These are phyloP conservation scores for Eudasyphora cyanicolor DNA, from an alignment of 2,888 invertebrate genomes.

Conservation along the genomic window DNA sequence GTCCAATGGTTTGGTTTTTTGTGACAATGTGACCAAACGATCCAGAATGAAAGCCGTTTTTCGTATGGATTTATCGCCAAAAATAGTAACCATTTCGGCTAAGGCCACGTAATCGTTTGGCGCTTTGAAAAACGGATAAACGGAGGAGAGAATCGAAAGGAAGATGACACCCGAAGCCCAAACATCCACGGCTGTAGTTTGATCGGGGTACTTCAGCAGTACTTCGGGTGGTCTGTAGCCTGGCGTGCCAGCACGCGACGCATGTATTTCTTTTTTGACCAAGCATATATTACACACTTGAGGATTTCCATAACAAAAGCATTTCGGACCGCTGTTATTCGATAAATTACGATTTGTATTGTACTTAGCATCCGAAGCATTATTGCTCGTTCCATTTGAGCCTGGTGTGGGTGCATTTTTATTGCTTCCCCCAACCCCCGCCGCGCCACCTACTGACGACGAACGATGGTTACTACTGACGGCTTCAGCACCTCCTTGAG, in stretches of 20 bases:
- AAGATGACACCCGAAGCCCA: conserved; percentile 95
- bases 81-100: conserved; percentile 89
- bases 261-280: conserved; percentile 84
- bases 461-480: conserved; percentile 37
- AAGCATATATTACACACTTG: conserved; percentile 86
- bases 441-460: conserved; percentile 27
- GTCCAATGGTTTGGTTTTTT: conserved; percentile 81
- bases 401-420: conserved; percentile 40
- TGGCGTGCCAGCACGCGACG: conserved; percentile 92
- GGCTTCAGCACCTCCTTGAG: conserved; percentile 50
- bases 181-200: conserved; percentile 92
- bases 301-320: conserved; percentile 86
- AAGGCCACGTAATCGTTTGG: conserved; percentile 89
- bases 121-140: conserved; percentile 92
- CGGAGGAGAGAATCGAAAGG: conserved; percentile 87
- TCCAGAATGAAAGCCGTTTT: conserved; percentile 85
- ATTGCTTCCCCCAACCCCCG: background rate
- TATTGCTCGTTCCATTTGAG: background rate
- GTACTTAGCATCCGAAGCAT: conserved; percentile 68
- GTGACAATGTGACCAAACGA: conserved; percentile 82
- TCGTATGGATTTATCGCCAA: conserved; percentile 87
- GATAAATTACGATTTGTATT: conserved; percentile 73
- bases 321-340: conserved; percentile 76
- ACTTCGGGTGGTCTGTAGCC: conserved; percentile 95
- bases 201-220: conserved; percentile 88